Conservation (phyloP, 2,113 vertebrate species). For the Hippocampus abdominalis region DNA sequence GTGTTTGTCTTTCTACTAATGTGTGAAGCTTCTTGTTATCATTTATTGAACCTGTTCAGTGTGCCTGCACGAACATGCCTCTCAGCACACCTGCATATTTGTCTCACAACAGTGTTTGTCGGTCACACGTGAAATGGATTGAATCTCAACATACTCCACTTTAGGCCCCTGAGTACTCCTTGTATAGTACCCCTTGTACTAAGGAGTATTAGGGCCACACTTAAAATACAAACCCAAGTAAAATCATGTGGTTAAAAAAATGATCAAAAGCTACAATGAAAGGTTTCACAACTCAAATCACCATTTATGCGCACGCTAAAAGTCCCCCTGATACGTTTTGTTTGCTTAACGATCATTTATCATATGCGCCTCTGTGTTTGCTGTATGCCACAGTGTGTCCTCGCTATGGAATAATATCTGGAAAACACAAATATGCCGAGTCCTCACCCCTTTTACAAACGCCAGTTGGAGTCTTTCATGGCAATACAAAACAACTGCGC, state of each 20-base stretch:
- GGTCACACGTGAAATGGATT: not conserved
- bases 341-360: not conserved
- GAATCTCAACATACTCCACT: not conserved
- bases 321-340: not conserved
- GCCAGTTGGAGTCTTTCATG: slow-evolving; percentile 2
- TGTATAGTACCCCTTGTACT: no score
- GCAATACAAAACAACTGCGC: not conserved
- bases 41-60: slow-evolving; percentile 5
- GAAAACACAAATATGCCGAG: slow-evolving; percentile 1
- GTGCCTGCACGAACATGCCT: slow-evolving; percentile 20
- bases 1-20: slow-evolving; percentile 1
- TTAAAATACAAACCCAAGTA: not conserved
- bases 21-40: slow-evolving; percentile 27
- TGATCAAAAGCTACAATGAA: not conserved
- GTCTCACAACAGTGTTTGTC: not conserved
- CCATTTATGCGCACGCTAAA: not conserved
- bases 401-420: not conserved
- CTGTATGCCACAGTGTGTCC: not conserved
- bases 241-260: not conserved
- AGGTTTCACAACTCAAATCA: not conserved
- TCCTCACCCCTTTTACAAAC: slow-evolving; percentile 18
- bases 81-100: not conserved
- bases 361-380: not conserved
- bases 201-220: no score
- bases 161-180: not conserved